Evolutionary conservation across 1,140 invertebrate species (phyloP).

Genomic region (Nomia melanderi): DNA sequence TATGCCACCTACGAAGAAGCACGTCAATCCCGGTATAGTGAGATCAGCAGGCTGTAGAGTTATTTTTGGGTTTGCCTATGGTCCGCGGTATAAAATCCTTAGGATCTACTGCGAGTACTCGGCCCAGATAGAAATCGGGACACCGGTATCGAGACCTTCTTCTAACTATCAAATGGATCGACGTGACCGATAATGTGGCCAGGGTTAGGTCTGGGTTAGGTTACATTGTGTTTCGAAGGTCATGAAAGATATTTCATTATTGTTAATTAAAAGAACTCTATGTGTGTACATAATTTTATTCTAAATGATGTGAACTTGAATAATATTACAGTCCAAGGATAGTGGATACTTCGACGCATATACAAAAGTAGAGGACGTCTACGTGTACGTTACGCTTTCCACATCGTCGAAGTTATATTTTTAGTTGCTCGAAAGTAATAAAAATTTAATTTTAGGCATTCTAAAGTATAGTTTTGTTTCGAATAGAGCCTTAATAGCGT

Average conservation of each 20-base stretch:
- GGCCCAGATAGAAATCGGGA: background rate
- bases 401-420: background rate
- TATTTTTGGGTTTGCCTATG: conserved; percentile 17
- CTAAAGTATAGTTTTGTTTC: background rate
- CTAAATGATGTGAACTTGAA: no score
- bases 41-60: background rate
- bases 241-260: no score
- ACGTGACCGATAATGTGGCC: conserved; percentile 2
- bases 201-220: background rate
- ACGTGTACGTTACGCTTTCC: background rate
- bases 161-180: conserved; percentile 18
- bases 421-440: background rate
- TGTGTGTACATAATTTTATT: no score
- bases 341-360: background rate
- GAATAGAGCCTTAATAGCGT: background rate
- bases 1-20: background rate
- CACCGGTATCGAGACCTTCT: background rate
- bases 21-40: background rate
- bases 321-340: background rate
- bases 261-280: no score
- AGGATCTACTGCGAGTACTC: background rate
- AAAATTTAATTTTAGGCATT: background rate
- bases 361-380: background rate
- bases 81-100: background rate
- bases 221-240: no score